These are phyloP conservation scores for Campoplex capitator DNA, from an alignment of 2,888 invertebrate species.

Conservation along the genomic window DNA sequence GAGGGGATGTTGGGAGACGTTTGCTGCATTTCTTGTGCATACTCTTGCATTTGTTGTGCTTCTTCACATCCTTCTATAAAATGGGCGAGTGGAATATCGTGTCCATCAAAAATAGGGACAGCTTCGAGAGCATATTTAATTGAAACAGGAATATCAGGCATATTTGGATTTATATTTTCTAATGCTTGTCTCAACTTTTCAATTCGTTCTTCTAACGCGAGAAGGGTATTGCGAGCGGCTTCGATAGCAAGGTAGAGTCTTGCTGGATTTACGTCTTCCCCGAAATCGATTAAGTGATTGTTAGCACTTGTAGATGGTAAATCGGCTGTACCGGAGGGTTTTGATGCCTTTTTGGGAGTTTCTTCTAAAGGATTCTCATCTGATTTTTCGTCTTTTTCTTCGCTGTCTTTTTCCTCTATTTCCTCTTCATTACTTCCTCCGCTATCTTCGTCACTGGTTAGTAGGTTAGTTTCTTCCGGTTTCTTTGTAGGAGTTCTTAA, in stretches of 20 bases:
- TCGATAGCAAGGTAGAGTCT: too few relatives aligned
- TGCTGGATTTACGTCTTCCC: too few relatives aligned
- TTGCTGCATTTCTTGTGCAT: too few relatives aligned
- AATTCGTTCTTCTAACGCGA: not conserved
- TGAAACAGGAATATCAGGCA: conserved; percentile 4
- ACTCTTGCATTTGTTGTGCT: too few relatives aligned
- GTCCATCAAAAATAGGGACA: conserved; percentile 38
- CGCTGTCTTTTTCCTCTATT: not conserved
- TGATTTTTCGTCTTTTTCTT: not conserved
- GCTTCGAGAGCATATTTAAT: conserved; percentile 44
- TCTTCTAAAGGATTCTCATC: not conserved
- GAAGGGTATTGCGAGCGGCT: too few relatives aligned
- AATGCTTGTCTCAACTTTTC: not conserved
- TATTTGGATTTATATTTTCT: not conserved
- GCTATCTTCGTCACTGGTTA: too few relatives aligned
- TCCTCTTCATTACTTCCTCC: not conserved
- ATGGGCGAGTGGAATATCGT: conserved; percentile 33
- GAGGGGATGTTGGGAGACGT: too few relatives aligned
- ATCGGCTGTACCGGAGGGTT: not conserved
- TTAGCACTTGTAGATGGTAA: not conserved
- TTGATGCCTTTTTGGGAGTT: not conserved
- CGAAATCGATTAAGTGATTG: not conserved
- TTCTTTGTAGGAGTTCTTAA: too few relatives aligned
- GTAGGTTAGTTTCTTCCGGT: too few relatives aligned
- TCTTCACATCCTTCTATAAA: conserved; percentile 45